Base-by-base conservation (phyloP, 30 jellyfish, hydroid and myxozoan genomes). In the Chrysaora quinquecirrha region DNA sequence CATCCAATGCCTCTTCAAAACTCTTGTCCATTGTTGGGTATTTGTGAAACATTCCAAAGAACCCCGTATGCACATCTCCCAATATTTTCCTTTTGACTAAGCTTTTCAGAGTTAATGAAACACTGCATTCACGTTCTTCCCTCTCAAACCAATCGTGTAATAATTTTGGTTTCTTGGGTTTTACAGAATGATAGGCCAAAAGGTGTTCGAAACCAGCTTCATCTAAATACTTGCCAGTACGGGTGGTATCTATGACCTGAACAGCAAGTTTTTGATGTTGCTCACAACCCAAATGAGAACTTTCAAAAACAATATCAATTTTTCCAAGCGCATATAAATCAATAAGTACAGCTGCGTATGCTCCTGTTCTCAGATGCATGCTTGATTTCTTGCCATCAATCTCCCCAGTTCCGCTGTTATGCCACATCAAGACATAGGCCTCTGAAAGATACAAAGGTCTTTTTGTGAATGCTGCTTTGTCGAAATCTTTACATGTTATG, bases 331-430 rank as follows among this genome's bases (percentile, higher is more conserved):
- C 95, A 38, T 85, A 32, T 34, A 90, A 73, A 76, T 90, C 97
- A 56, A 90, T 66, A 24, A 90, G 89, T 7, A 90, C 93, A 1
- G 97, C 97, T 1, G 97, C 97, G 33, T 71, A 76, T 14, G 91
- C 97, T 24, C 97, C 97, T 48, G 96, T 71, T 31, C 96, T 74
- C 31, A 87, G 71, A 27, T 87, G 78, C 83, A 87, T 80, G 80
- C 85, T 87, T 2, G 96, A 87, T 43, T 87, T 87, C 71, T 64
- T 70, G 49, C 96, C 91, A 69, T 87, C 96, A 30, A 87, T 25
- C 43, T 80, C 78, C 1, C 96, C 96, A 69, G 87, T 87, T 47
- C 87, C 91, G 3, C 86, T 30, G 72, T 87, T 87, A 54, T 87
- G 96, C 96, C 96, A 87, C 64, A 77, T 21, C 70, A 87, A 46